Percentiles rank a stretch among this genome's conserved stretches.
These are phyloP conservation scores for Yponomeuta cagnagella DNA, from an alignment of 2,888 invertebrate genomes.

Conservation along the genomic window DNA sequence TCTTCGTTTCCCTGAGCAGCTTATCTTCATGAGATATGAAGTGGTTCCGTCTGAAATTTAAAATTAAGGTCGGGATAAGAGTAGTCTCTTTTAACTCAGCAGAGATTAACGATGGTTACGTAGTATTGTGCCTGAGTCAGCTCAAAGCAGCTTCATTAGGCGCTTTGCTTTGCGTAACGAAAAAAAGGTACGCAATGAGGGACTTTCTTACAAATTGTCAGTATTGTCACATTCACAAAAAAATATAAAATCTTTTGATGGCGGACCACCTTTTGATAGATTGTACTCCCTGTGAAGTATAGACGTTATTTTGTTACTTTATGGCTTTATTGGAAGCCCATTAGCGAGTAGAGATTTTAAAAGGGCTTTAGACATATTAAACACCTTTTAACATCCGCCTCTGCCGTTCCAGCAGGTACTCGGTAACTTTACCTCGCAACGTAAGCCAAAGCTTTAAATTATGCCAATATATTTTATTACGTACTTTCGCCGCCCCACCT, in stretches of 20 bases:
- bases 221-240: background rate
- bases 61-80: background rate
- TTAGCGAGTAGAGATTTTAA: background rate
- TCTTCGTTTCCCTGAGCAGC: background rate
- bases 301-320: background rate
- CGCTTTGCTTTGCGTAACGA: background rate
- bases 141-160: background rate
- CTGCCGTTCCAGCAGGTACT: background rate
- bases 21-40: background rate
- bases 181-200: background rate
- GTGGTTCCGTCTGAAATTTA: background rate
- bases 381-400: background rate
- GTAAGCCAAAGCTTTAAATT: background rate
- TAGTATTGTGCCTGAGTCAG: background rate
- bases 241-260: too few relatives aligned
- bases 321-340: background rate
- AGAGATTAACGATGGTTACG: background rate
- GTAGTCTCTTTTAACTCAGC: background rate
- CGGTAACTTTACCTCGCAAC: background rate
- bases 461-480: background rate
- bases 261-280: too few relatives aligned
- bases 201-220: background rate
- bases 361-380: background rate
- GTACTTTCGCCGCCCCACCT: background rate
- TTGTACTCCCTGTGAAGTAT: background rate